Conservation (phyloP, 2,797 vertebrate species). For the Propithecus deckenii region DNA sequence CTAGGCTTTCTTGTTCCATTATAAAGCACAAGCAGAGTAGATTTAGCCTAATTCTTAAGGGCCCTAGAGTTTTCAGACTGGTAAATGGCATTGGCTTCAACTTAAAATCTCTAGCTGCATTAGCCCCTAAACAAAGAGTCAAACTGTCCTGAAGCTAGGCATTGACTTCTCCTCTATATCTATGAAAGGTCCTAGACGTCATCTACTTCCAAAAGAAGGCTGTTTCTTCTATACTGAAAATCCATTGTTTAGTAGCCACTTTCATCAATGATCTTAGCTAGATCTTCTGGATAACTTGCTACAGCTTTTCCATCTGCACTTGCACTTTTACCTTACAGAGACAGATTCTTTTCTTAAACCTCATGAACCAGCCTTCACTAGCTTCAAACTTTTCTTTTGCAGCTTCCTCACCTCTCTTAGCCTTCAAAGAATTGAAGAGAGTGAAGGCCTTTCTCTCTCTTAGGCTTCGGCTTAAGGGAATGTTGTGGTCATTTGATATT, state of each 20-base stretch:
- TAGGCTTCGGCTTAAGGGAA: background rate
- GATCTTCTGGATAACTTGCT: background rate
- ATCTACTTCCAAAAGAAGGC: background rate
- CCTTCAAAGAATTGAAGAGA: background rate
- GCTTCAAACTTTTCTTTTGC: background rate
- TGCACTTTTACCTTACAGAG: background rate
- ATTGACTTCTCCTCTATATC: background rate
- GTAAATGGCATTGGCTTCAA: background rate
- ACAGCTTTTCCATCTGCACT: background rate
- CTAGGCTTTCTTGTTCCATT: background rate
- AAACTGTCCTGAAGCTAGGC: background rate
- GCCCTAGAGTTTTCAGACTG: background rate
- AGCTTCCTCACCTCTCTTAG: background rate
- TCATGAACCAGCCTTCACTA: background rate
- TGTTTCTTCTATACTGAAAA: background rate
- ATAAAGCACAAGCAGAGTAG: background rate
- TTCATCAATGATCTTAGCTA: background rate
- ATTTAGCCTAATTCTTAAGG: background rate
- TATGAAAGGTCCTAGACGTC: background rate
- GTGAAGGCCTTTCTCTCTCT: background rate
- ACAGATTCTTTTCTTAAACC: background rate
- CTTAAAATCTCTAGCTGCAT: background rate
- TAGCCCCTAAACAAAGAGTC: background rate
- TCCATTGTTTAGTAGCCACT: background rate
- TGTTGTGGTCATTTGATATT: background rate